phyloP scores from a whole-genome alignment of 2,113 vertebrate genomes.

The cat (Felis catus) region DNA sequence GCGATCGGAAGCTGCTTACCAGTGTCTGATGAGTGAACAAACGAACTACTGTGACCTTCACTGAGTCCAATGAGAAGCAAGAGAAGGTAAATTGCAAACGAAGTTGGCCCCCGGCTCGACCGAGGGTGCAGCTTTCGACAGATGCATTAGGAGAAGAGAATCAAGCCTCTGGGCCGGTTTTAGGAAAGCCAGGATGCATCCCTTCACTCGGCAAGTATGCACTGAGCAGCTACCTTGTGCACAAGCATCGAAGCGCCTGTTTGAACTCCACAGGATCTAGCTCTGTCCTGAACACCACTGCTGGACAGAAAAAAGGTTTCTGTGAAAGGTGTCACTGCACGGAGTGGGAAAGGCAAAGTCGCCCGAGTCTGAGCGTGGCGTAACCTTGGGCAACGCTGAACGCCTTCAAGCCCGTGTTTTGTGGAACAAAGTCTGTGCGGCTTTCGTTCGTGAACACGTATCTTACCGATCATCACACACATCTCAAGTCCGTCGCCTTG shows the following conservation, averaged over 20 bases:
- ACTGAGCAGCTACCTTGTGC: neutral
- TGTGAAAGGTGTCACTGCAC: neutral
- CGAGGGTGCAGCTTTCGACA: neutral
- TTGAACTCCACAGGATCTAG: neutral
- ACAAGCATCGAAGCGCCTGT: neutral
- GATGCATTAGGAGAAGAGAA: neutral
- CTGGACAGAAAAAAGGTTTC: neutral
- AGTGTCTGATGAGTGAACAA: neutral
- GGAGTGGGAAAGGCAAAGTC: neutral
- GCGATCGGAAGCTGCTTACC: neutral
- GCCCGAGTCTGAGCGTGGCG: neutral
- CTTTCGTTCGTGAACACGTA: fast-evolving
- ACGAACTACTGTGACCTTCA: neutral
- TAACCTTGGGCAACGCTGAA: too few relatives aligned
- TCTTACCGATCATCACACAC: fast-evolving
- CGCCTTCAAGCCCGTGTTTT: neutral
- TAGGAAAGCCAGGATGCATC: neutral
- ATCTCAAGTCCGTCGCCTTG: neutral
- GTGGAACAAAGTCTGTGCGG: too few relatives aligned
- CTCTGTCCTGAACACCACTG: neutral
- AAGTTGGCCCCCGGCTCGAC: neutral
- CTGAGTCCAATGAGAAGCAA: neutral
- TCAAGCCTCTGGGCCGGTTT: neutral
- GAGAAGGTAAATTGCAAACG: neutral
- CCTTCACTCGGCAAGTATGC: neutral